phyloP scores from a whole-genome alignment of 2,888 invertebrate genomes.

The Acleris sparsana region DNA sequence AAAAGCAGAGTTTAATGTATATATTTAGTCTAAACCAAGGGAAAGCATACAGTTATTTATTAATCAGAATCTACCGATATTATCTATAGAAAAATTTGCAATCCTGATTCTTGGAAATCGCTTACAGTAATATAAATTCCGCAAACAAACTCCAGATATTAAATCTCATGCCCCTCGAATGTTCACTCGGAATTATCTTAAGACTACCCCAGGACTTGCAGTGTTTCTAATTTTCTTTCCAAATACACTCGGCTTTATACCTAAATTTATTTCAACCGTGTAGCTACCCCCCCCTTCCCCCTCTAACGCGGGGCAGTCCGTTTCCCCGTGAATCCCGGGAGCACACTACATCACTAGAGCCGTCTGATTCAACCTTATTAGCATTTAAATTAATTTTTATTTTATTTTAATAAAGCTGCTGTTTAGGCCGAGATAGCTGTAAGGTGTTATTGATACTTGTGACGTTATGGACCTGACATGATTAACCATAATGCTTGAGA shows the following conservation, averaged over 20 bases:
- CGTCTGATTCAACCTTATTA: conserved; percentile 52
- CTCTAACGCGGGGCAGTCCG: conserved; percentile 25
- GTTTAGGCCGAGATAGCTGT: conserved; percentile 3
- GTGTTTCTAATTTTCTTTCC: background rate
- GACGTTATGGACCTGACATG: background rate
- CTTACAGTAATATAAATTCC: too few relatives aligned
- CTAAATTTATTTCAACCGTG: conserved; percentile 1
- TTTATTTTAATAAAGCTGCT: conserved; percentile 55
- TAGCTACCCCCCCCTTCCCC: background rate
- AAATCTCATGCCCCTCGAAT: too few relatives aligned
- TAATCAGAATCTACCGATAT: too few relatives aligned
- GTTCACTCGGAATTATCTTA: too few relatives aligned
- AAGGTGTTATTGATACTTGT: conserved; percentile 4
- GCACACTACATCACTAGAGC: conserved; percentile 54
- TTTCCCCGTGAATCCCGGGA: conserved; percentile 44
- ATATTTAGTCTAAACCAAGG: too few relatives aligned
- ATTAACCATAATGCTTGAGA: too few relatives aligned
- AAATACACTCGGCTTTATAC: background rate
- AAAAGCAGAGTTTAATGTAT: too few relatives aligned
- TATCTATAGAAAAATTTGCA: too few relatives aligned
- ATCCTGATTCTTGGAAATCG: too few relatives aligned
- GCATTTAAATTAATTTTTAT: conserved; percentile 71
- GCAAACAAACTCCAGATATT: too few relatives aligned
- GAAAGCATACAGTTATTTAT: too few relatives aligned
- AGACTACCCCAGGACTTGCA: too few relatives aligned